A percentile compares a stretch with the other conserved stretches of the same genome.
Conservation (phyloP, 2,888 invertebrate species). For the Drepanosiphum platanoidis region DNA sequence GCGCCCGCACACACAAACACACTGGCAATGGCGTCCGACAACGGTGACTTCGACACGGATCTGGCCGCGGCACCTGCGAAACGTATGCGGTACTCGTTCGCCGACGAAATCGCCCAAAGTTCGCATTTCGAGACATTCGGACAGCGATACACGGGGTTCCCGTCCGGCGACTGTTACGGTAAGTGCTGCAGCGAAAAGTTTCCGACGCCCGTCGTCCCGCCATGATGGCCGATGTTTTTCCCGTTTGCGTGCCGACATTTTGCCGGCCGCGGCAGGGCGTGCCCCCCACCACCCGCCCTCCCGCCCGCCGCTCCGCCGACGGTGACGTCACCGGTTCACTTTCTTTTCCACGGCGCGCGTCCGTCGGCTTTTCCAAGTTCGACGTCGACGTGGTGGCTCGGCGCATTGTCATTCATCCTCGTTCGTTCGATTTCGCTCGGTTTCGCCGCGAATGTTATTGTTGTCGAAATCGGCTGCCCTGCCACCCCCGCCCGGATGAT, state of each 20-base stretch:
- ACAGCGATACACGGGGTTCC: conserved; percentile 52
- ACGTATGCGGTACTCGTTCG: conserved; percentile 58
- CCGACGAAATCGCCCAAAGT: conserved; percentile 46
- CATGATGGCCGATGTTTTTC: conserved; percentile 51
- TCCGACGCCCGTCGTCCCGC: neutral
- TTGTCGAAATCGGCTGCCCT: neutral
- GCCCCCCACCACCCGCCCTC: neutral
- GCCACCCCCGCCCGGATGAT: neutral
- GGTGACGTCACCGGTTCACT: conserved; percentile 25
- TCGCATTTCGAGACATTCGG: conserved; percentile 54
- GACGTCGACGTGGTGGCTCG: neutral
- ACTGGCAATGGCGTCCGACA: conserved; percentile 30
- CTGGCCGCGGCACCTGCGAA: conserved; percentile 58
- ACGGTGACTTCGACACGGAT: conserved; percentile 52
- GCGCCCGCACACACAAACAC: neutral
- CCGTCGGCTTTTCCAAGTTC: conserved; percentile 32
- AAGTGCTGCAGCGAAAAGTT: neutral
- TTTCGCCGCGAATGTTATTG: neutral
- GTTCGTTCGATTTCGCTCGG: neutral
- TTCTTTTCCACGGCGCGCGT: conserved; percentile 32
- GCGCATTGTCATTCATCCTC: neutral
- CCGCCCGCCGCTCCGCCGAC: neutral
- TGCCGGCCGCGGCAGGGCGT: conserved; percentile 35
- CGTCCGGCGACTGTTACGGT: conserved; percentile 57
- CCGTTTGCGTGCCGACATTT: conserved; percentile 39